Base-by-base conservation (phyloP, 2,113 vertebrate species). In the Plecotus auritus region DNA sequence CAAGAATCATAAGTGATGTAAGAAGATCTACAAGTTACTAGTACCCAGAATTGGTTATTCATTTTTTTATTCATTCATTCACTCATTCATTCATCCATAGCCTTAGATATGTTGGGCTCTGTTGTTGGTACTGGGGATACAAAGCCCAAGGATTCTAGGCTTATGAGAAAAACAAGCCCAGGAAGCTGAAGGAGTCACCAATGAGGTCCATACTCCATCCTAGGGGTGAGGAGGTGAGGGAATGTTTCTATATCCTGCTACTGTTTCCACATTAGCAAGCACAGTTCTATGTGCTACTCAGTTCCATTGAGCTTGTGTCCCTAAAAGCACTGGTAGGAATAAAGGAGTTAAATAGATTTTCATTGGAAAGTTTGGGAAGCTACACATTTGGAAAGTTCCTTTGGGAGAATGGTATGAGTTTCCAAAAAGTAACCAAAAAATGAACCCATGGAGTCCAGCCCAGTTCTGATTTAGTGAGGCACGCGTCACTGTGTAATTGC, bases 401-500 rank as follows among this genome's bases (percentile, higher is more conserved):
- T 72, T 37, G 9, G 47, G 37, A 90, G 35, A 67, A 76, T 72
- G 14, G 18, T 69, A 35, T 51, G 72, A 94, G 84, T 93, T 83
- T 86, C 45, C 73, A 84, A 70, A 70, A 88, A 51, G 12, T 30
- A 90, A 92, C 77, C 42, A 93, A 59, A 90, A 93, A 85, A 80
- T 28, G 70, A 97, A 87, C 9, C 18, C 30, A 81, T 95, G 84
- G 93, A 95, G 49, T 94, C 20, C 10, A 91, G 51, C 67, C 88
- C 54, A 77, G 64, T 78, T 73, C 56, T 88, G 54, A 85, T 87
- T 94, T 85, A 85, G 85, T 69, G 72, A 95, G 54, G 81, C 84
- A 95, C 47, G 70, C 95, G 59, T 93, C 85, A 85, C 77, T 85
- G 45, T 18, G 26, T 78, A 94, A 93, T 93, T 91, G 70, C 35